Evolutionary conservation across 1,140 invertebrate genomes (phyloP).

Genomic region (Drosophila serrata): DNA sequence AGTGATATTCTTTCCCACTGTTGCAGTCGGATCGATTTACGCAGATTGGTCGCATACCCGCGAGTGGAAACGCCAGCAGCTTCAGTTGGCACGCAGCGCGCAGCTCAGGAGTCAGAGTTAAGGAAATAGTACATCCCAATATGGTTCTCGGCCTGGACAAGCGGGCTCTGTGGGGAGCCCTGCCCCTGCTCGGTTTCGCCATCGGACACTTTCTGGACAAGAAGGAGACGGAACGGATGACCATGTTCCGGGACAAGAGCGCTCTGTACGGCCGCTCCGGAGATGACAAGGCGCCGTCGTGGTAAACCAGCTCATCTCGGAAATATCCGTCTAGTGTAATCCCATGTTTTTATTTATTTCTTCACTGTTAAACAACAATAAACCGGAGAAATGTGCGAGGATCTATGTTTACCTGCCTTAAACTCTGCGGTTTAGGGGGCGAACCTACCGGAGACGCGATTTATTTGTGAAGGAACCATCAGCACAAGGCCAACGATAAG

Average conservation of each 20-base stretch:
- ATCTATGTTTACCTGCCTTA: conserved; percentile 32
- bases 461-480: conserved; percentile 77
- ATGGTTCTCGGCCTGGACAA: conserved; percentile 86
- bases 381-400: conserved; percentile 61
- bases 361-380: conserved; percentile 60
- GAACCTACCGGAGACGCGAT: conserved; percentile 37
- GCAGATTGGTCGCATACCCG: conserved; percentile 90
- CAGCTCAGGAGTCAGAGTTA: conserved; percentile 65
- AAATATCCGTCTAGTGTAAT: conserved; percentile 26
- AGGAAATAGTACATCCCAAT: conserved; percentile 61
- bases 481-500: conserved; percentile 60
- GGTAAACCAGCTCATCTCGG: conserved; percentile 85
- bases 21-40: conserved; percentile 87
- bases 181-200: conserved; percentile 87
- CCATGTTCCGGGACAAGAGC: conserved; percentile 91
- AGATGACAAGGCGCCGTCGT: conserved; percentile 89
- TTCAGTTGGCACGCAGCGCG: conserved; percentile 67
- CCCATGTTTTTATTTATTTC: conserved; percentile 30
- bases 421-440: conserved; percentile 42
- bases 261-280: conserved; percentile 89
- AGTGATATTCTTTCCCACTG: conserved; percentile 88
- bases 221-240: conserved; percentile 89
- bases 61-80: conserved; percentile 88
- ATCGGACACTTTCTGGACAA: conserved; percentile 89
- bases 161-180: conserved; percentile 80